These are phyloP conservation scores for Copsychus sechellarum DNA, from an alignment of 2,113 vertebrate genomes.

Conservation along the genomic window DNA sequence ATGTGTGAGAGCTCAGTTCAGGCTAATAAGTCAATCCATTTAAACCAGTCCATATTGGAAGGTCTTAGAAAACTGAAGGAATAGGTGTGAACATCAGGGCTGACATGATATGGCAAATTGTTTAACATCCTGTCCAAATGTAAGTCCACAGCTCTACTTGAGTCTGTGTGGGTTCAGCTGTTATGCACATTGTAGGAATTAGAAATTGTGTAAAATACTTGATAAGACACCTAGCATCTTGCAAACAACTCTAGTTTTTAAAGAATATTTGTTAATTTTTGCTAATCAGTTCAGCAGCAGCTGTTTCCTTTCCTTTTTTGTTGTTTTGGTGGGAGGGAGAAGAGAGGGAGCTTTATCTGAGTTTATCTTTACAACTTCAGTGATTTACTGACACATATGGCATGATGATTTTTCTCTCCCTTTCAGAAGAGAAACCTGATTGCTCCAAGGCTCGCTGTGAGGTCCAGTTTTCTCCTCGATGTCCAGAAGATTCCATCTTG, in stretches of 20 bases:
- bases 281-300: not conserved
- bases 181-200: fast-evolving
- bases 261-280: not conserved
- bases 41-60: not conserved
- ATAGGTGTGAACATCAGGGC: not conserved
- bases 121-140: not conserved
- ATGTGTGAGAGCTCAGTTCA: not conserved
- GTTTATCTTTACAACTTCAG: not conserved
- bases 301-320: not conserved
- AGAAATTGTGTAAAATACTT: not conserved
- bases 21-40: not conserved
- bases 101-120: not conserved
- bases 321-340: not conserved
- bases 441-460: conserved; percentile 89
- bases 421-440: conserved; percentile 89
- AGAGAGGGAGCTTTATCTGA: not conserved
- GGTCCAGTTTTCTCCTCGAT: conserved; percentile 90
- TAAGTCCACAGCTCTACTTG: not conserved
- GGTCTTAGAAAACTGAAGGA: not conserved
- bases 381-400: not conserved
- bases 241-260: not conserved
- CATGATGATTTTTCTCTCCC: conserved; percentile 65
- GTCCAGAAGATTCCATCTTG: conserved; percentile 88
- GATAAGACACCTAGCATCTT: not conserved
- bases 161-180: not conserved